These are phyloP conservation scores for Lophotis ruficrista DNA, from an alignment of 2,113 vertebrate species.

Conservation along the genomic window DNA sequence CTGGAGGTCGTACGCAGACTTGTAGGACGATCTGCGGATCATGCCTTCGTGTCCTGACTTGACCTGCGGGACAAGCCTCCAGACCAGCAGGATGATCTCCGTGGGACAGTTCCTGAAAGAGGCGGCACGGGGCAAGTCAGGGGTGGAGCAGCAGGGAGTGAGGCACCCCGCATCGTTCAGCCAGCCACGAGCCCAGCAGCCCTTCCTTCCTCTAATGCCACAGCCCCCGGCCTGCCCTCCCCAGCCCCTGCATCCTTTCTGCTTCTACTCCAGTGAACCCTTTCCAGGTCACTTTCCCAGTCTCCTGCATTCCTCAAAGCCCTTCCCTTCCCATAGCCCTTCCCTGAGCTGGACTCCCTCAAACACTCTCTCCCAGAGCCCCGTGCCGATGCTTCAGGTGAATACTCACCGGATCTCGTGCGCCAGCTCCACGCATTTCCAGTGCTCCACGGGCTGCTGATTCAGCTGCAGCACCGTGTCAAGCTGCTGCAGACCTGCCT, in stretches of 20 bases:
- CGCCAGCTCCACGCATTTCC: conserved; percentile 94
- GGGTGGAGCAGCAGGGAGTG: background rate
- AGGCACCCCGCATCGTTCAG: fast-evolving
- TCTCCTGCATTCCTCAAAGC: background rate
- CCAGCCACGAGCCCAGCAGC: background rate
- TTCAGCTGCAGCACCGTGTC: conserved; percentile 93
- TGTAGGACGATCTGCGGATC: conserved; percentile 86
- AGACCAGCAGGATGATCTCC: conserved; percentile 90
- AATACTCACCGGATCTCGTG: conserved; percentile 87
- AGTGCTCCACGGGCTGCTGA: conserved; percentile 90
- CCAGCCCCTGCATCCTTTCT: background rate
- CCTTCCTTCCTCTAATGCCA: background rate
- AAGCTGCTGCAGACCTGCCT: conserved; percentile 89
- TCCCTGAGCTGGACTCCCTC: background rate
- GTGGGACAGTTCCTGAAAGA: conserved; percentile 83
- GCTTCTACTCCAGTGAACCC: background rate
- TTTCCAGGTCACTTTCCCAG: background rate
- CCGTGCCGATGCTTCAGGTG: background rate
- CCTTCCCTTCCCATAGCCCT: background rate
- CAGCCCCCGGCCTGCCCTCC: background rate
- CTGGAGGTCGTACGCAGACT: conserved; percentile 83
- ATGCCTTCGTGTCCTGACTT: conserved; percentile 83
- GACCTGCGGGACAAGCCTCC: conserved; percentile 86
- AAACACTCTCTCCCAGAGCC: background rate
- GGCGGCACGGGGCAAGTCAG: background rate